Evolutionary conservation across 2,113 vertebrate genomes (phyloP).

Genomic region (Tragelaphus scriptus): DNA sequence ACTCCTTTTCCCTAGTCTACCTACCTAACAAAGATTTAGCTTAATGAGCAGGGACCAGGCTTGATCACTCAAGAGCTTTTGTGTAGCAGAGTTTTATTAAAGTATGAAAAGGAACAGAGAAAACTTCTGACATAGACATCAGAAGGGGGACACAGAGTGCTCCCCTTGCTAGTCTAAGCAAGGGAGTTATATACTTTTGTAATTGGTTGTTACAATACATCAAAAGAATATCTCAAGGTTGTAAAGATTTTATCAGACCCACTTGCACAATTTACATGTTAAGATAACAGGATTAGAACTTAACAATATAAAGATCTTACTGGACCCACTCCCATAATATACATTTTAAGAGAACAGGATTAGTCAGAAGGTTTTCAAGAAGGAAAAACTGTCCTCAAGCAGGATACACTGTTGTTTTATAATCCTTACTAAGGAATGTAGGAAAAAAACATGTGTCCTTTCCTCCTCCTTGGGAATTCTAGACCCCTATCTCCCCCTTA

Average conservation of each 20-base stretch:
- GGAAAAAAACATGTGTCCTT: not conserved
- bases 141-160: not conserved
- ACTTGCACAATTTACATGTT: no score
- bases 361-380: not conserved
- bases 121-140: not conserved
- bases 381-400: not conserved
- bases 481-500: not conserved
- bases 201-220: not conserved
- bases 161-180: not conserved
- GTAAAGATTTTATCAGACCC: not conserved
- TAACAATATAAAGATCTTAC: not conserved
- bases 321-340: not conserved
- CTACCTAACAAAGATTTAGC: not conserved
- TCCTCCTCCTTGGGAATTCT: not conserved
- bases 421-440: not conserved
- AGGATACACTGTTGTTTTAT: not conserved
- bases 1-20: no score
- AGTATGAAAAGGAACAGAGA: not conserved
- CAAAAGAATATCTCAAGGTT: not conserved
- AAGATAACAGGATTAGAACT: not conserved
- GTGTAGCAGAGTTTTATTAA: not conserved
- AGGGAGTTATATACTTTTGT: not conserved
- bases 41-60: not conserved
- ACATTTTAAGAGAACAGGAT: not conserved
- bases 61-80: not conserved